These are phyloP conservation scores for Cygnus atratus DNA, from an alignment of 2,113 vertebrate species.

Conservation along the genomic window DNA sequence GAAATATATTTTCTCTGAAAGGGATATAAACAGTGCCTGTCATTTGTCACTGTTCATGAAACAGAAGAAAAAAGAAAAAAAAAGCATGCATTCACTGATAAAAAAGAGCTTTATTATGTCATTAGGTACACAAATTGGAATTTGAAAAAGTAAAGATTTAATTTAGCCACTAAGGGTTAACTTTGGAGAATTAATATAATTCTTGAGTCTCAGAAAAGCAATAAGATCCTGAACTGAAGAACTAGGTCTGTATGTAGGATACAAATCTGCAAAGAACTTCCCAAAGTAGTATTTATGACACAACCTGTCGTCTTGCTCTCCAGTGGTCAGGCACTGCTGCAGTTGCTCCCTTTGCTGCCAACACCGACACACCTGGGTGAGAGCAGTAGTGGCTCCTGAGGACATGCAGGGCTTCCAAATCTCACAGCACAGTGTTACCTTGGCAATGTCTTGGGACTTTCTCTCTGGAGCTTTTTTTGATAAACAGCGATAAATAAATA, in stretches of 20 bases:
- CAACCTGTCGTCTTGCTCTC: not conserved
- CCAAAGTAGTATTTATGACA: not conserved
- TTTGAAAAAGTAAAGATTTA: not conserved
- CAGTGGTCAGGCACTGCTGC: rapidly evolving
- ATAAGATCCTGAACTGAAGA: not conserved
- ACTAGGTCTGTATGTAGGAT: not conserved
- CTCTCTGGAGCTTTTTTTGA: not conserved
- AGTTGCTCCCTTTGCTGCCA: not conserved
- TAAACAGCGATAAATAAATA: not conserved
- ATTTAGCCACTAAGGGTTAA: not conserved
- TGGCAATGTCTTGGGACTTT: not conserved
- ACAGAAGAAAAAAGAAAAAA: not conserved
- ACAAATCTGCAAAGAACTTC: not conserved
- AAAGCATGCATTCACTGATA: not conserved
- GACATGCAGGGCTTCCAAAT: no score
- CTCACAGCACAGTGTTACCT: not conserved
- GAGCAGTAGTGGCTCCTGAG: not conserved
- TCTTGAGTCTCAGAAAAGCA: not conserved
- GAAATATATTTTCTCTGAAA: not conserved
- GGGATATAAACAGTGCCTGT: not conserved
- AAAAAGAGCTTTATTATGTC: not conserved
- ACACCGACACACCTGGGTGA: no score
- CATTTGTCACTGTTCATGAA: not conserved
- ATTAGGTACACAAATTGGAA: not conserved
- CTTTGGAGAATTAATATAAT: not conserved